phyloP scores from a whole-genome alignment of 2,797 vertebrate species.

The Lagocephalus sceleratus region DNA sequence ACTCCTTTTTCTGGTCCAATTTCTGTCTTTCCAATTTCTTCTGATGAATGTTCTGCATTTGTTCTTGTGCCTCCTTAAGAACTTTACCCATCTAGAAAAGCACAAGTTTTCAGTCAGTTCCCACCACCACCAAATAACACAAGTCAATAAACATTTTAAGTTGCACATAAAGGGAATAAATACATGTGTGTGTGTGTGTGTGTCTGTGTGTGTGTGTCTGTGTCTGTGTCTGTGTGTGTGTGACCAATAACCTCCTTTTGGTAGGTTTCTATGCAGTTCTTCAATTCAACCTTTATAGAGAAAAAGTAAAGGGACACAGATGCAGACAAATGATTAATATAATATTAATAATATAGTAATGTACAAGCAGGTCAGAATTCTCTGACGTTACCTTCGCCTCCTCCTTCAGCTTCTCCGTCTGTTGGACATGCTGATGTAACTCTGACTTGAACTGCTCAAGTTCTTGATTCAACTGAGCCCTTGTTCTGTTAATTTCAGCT shows the following conservation, averaged over 20 bases:
- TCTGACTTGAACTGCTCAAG: slow-evolving; percentile 71
- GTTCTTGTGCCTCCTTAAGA: slow-evolving; percentile 80
- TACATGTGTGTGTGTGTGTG: too few species aligned
- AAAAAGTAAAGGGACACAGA: slow-evolving; percentile 10
- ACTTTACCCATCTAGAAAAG: slow-evolving; percentile 80
- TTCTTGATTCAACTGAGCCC: slow-evolving; percentile 58
- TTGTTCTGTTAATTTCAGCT: slow-evolving; percentile 56
- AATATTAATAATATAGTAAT: too few species aligned
- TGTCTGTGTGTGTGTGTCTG: too few species aligned
- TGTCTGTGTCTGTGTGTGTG: too few species aligned
- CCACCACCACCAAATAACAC: background rate
- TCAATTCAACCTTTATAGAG: slow-evolving; percentile 53
- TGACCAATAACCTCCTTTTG: too few species aligned
- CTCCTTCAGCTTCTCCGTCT: slow-evolving; percentile 58
- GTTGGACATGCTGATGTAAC: slow-evolving; percentile 66
- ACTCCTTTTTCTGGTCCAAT: slow-evolving; percentile 77
- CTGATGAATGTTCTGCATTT: slow-evolving; percentile 84
- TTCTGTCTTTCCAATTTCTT: slow-evolving; percentile 81
- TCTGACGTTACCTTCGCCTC: slow-evolving; percentile 63
- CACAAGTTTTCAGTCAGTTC: slow-evolving; percentile 55
- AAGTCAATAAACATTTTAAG: background rate
- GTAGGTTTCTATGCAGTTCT: too few species aligned
- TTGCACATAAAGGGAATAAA: too few species aligned
- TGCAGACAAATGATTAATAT: background rate
- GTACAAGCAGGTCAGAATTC: background rate